Evolutionary conservation across 2,113 vertebrate genomes (phyloP).

Genomic region (Cervus canadensis): DNA sequence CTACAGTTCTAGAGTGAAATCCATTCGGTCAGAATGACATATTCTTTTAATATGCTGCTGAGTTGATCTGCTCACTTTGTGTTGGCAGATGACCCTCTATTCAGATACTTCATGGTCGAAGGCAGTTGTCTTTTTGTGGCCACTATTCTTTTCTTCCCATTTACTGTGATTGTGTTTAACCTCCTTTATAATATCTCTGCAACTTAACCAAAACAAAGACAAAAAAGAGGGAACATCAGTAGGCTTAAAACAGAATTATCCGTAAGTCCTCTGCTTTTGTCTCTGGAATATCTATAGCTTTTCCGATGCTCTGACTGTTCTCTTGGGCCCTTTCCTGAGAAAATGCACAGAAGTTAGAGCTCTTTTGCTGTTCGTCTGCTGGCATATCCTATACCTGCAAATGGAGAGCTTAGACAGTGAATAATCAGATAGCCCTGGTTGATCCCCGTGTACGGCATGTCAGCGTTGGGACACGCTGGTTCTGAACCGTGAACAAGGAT

Average conservation of each 20-base stretch:
- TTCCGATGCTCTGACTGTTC: neutral
- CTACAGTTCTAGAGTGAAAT: neutral
- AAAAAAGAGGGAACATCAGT: neutral
- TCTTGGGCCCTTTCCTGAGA: neutral
- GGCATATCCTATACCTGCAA: too few species aligned
- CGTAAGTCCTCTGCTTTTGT: neutral
- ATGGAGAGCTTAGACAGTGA: neutral
- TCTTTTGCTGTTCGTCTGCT: neutral
- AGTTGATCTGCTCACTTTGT: neutral
- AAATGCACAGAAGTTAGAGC: neutral
- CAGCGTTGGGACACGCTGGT: neutral
- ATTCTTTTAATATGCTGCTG: neutral
- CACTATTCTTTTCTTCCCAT: neutral
- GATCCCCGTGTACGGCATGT: rapidly evolving
- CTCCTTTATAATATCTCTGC: neutral
- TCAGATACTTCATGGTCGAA: rapidly evolving
- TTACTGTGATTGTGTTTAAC: neutral
- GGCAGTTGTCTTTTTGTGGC: neutral
- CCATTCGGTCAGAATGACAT: too few species aligned
- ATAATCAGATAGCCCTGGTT: neutral
- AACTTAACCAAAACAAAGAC: neutral
- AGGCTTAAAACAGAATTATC: neutral
- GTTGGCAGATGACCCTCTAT: neutral
- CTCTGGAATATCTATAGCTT: neutral
- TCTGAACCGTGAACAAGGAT: neutral